Conservation (phyloP, 2,888 invertebrate genomes). For the Drosophila leonis region DNA sequence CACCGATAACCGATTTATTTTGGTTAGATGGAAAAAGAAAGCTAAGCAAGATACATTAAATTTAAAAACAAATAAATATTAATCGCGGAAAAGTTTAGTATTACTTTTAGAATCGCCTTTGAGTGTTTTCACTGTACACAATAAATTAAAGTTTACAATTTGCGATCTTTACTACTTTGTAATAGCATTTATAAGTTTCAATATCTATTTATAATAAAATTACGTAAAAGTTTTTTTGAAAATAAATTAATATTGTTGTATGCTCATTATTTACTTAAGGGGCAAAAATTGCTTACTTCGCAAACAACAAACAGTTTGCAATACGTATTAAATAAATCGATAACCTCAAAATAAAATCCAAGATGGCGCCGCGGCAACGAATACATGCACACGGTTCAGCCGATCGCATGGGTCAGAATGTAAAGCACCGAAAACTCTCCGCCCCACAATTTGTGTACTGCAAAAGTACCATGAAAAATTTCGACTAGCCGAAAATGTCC, state of each 20-base stretch:
- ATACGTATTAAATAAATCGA: constrained; percentile 34
- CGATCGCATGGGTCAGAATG: constrained; percentile 63
- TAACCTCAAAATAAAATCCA: constrained; percentile 65
- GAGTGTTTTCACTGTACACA: not conserved
- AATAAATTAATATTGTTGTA: not conserved
- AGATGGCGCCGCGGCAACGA: constrained; percentile 64
- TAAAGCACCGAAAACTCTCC: constrained; percentile 23
- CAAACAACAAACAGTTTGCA: not conserved
- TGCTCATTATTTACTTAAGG: not conserved
- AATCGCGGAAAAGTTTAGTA: rapidly evolving
- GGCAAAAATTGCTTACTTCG: not conserved
- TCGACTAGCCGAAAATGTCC: constrained; percentile 30
- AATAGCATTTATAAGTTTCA: not conserved
- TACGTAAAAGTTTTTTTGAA: not conserved
- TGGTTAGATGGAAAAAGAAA: not conserved
- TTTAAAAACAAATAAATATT: not conserved
- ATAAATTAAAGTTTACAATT: not conserved
- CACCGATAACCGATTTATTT: constrained; percentile 30
- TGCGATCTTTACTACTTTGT: constrained; percentile 1
- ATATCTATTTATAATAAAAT: not conserved
- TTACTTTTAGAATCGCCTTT: not conserved
- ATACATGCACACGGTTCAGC: constrained; percentile 57
- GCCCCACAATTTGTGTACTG: not conserved
- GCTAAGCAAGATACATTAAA: not conserved
- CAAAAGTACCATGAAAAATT: constrained; percentile 10